Evolutionary conservation across 1,140 invertebrate species (phyloP).

Genomic region (Lordiphosa mommai): DNA sequence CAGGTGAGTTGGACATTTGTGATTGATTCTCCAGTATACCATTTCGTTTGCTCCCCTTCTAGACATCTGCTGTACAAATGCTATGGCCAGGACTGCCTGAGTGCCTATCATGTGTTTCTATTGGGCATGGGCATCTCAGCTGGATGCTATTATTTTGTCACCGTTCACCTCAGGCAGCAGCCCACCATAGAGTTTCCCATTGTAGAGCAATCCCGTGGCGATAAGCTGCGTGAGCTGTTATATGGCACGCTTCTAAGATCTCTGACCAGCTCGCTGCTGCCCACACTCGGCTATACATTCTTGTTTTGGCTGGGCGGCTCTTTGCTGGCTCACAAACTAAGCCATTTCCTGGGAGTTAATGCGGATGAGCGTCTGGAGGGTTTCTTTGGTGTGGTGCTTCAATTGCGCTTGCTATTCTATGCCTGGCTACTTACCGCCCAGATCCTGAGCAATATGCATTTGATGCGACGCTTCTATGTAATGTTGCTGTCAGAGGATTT

Average conservation of each 20-base stretch:
- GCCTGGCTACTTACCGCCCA: slow-evolving; percentile 85
- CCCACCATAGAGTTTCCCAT: slow-evolving; percentile 84
- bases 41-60: neutral
- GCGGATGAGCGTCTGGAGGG: slow-evolving; percentile 49
- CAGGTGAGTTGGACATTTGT: slow-evolving; percentile 49
- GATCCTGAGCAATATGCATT: slow-evolving; percentile 85
- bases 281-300: slow-evolving; percentile 82
- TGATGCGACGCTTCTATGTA: slow-evolving; percentile 85
- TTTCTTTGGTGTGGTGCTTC: slow-evolving; percentile 41
- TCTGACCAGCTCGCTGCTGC: slow-evolving; percentile 82
- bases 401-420: slow-evolving; percentile 82
- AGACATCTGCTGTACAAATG: slow-evolving; percentile 53
- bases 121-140: slow-evolving; percentile 85
- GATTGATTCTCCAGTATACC: neutral
- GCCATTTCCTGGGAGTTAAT: slow-evolving; percentile 40
- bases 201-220: slow-evolving; percentile 84
- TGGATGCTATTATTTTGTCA: slow-evolving; percentile 85
- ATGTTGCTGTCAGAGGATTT: slow-evolving; percentile 85
- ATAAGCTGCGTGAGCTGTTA: slow-evolving; percentile 83
- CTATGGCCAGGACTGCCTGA: slow-evolving; percentile 78
- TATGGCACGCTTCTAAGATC: slow-evolving; percentile 82
- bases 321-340: slow-evolving; percentile 28
- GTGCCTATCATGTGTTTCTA: slow-evolving; percentile 83
- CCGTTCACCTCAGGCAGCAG: slow-evolving; percentile 81
- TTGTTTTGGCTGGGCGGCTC: slow-evolving; percentile 46